Base-by-base conservation (phyloP, 2,888 invertebrate genomes). In the Boloria euphrosyne region DNA sequence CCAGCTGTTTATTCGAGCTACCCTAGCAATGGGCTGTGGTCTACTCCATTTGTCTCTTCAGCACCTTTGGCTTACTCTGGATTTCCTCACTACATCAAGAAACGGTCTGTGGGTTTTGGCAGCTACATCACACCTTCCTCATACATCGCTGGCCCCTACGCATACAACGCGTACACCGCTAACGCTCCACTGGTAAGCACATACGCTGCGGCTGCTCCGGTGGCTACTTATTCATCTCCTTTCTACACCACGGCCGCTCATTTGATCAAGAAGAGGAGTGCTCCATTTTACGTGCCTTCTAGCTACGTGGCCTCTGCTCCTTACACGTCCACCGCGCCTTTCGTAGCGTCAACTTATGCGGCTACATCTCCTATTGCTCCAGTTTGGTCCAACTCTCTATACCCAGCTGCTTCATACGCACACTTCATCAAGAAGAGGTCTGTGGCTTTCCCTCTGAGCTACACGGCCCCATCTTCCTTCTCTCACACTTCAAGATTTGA, bases 241-340 rank as follows among this genome's bases (percentile, higher is more conserved):
- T 17, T 67, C 16, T 68, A 70, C 52, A 43, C 71, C 43, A 65
- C 84, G 68, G 82, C 79, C 38, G 78, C 78, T 5, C 90, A 90
- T 74, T 72, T 83, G 66, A 86, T 90, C 76, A 80, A 81, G 75
- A 91, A 91, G 77, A 84, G 90, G 54, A 90, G 90, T 2, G 85
- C 79, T 38, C 66, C 75, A 14, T 67, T 80, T 46, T 18, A 73
- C 46, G 80, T 66, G 16, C 67, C 73, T 16, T 52, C 65, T 16
- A 63, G 64, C 47, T 70, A 66, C 65, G 52, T 67, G 50, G 67
- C 73, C 13, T 72, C 76, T 65, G 66, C 76, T 18, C 72, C 77
- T 16, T 83, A 82, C 71, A 47, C 75, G 14, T 67, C 77, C 0
- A 65, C 78, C 10, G 51, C 74, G 18, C 70, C 76, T 4, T 62